A percentile compares a stretch with the other conserved stretches of the same genome.
phyloP scores from a whole-genome alignment of 64 coral and sea anemone genomes.

The Orbicella faveolata region DNA sequence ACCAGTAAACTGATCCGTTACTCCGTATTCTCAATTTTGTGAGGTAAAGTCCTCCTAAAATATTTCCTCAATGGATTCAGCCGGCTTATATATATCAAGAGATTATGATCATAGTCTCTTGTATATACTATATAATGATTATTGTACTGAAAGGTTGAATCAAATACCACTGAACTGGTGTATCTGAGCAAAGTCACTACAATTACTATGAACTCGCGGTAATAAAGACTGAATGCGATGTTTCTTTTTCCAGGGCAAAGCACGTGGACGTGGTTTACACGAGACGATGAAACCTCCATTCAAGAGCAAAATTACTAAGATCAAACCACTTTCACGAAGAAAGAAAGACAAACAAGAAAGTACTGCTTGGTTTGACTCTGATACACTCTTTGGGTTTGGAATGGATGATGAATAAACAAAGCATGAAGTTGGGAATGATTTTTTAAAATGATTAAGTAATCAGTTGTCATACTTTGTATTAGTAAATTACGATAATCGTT shows the following conservation, averaged over 20 bases:
- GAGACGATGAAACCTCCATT: slow-evolving; percentile 50
- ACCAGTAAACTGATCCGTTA: too few relatives aligned
- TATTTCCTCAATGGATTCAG: too few relatives aligned
- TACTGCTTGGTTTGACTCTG: slow-evolving; percentile 61
- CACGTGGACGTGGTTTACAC: background rate
- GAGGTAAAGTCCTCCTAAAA: too few relatives aligned
- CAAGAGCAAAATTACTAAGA: slow-evolving; percentile 53
- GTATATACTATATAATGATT: too few relatives aligned
- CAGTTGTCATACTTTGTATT: background rate
- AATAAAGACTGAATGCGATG: background rate
- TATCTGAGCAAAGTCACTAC: too few relatives aligned
- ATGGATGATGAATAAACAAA: slow-evolving; percentile 8
- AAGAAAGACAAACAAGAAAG: slow-evolving; percentile 42
- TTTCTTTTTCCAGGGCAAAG: slow-evolving; percentile 15
- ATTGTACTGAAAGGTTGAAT: too few relatives aligned
- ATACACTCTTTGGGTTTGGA: slow-evolving; percentile 62
- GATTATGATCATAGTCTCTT: too few relatives aligned
- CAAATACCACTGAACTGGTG: too few relatives aligned
- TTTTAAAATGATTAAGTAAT: background rate
- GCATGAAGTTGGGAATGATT: background rate
- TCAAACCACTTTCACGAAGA: slow-evolving; percentile 41
- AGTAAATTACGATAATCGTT: background rate
- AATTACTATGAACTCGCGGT: too few relatives aligned
- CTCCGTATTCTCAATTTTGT: too few relatives aligned
- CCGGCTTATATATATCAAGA: too few relatives aligned